Base-by-base conservation (phyloP, 2,888 invertebrate species). In the Metallyticus violacea region DNA sequence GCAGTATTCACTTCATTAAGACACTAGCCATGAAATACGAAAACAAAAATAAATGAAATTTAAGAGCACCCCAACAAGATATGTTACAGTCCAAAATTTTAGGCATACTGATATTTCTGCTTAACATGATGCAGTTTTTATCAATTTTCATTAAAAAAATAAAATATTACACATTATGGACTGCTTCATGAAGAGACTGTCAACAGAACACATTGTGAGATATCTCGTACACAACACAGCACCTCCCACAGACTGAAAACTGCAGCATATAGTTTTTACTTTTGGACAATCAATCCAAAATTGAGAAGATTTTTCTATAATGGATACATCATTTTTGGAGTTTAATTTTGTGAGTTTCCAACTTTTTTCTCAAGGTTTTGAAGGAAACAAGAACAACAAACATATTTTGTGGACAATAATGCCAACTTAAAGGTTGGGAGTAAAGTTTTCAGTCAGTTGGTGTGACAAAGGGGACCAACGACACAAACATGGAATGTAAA, bases 11-110 rank as follows among this genome's bases (percentile, higher is more conserved):
- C 25, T 79, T 85, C 85, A 85, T 62, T 85, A 79, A 85, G 85
- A 85, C 85, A 79, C 85, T 85, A 85, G 86, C 86, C 86, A 86
- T 86, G 62, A 79, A 83, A 79, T 82, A 86, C 85, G 81, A 80
- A 81, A 77, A 78, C 79, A 82, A 86, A 85, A 77, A 87, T 77
- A 83, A 82, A 87, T 85, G 81, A 86, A 87, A 87, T 84, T 87
- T 88, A 86, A 88, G 87, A 88, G 88, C 88, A 88, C 88, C 88
- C 88, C 88, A 88, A 87, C 88, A 88, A 88, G 88, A 88, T 88
- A 88, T 88, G 88, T 88, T 87, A 88, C 88, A 88, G 87, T 88
- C 88, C 88, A 88, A 88, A 87, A 88, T 88, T 87, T 85, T 85
- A 87, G 87, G 86, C 88, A 88, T 88, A 85, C 88, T 88, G 88